Evolutionary conservation across 2,888 invertebrate genomes (phyloP), one percentile per base, ranked within the genome.

Genomic region (Pachycephus smyrnensis): DNA sequence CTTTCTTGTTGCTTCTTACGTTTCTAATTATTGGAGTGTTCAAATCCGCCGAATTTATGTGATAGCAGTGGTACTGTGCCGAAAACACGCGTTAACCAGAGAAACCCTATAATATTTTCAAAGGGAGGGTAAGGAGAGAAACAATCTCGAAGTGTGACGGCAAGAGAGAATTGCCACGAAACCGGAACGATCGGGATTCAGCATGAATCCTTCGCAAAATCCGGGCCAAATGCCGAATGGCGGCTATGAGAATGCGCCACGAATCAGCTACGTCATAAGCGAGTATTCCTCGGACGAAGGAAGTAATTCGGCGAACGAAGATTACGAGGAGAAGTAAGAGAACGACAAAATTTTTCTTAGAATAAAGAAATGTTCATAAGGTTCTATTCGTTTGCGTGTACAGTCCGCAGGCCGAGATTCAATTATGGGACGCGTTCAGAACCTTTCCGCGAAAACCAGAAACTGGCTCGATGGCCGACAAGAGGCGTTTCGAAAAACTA

Each of bases 361-460:
- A 30, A 30, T 12, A 30, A 69, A 69, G 32, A 69, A 69, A 11
- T 30, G 31, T n/a, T 69, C 69, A 12, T 15, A 30, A 69, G 32
- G 15, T 69, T 69, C 69, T 30, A 31, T 1, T 12, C 11, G 30
- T 15, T 32, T 30, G 12, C 31, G 2, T 32, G 30, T 80, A 23
- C 36, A 88, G 89, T 75, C 79, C 76, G 15, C 82, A 85, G 71
- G 84, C 87, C 37, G 93, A 94, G 85, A 91, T 92, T 11, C 93
- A 94, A 88, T 93, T 94, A 92, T 98, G 97, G 97, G 96, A 97
- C 88, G 93, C 95, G 23, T 97, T 97, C 90, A 93, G 95, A 86
- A 94, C 95, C 85, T 93, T 95, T 12, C 96, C 96, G 1, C 93
- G 95, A 76, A 94, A 94, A 89, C 93, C 93, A 80, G 94, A 94